Percentiles rank a stretch among this genome's conserved stretches.
These are phyloP conservation scores for Phalacrocorax carbo DNA, from an alignment of 2,113 vertebrate species.

Conservation along the genomic window DNA sequence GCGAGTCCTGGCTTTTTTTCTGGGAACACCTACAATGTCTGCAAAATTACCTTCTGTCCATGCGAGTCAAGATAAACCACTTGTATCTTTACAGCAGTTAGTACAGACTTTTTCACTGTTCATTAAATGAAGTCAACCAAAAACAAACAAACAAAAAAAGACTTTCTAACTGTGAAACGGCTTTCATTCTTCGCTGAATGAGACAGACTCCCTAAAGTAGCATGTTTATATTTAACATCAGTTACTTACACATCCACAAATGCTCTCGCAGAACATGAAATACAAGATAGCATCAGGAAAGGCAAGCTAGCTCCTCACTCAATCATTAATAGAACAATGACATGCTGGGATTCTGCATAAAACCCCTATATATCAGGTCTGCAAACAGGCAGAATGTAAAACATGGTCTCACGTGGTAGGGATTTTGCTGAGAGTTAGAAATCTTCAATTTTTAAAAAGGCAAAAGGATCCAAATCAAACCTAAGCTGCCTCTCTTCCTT, in stretches of 20 bases:
- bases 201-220: background rate
- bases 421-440: slow-evolving; percentile 18
- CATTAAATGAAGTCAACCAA: background rate
- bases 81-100: background rate
- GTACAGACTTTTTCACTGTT: background rate
- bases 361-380: background rate
- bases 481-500: background rate
- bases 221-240: background rate
- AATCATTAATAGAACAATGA: background rate
- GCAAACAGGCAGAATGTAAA: slow-evolving; percentile 8
- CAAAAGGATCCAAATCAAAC: background rate
- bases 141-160: background rate
- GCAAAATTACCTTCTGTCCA: background rate
- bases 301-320: background rate
- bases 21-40: background rate
- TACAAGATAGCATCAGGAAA: background rate
- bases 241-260: background rate
- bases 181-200: background rate
- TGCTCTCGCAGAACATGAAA: slow-evolving; percentile 6
- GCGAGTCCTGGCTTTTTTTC: fast-evolving
- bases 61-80: background rate
- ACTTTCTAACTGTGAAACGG: background rate
- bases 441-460: slow-evolving; percentile 33
- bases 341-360: background rate
- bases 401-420: background rate